These are phyloP conservation scores for Plusia festucae DNA, from an alignment of 2,888 invertebrate species.

Conservation along the genomic window DNA sequence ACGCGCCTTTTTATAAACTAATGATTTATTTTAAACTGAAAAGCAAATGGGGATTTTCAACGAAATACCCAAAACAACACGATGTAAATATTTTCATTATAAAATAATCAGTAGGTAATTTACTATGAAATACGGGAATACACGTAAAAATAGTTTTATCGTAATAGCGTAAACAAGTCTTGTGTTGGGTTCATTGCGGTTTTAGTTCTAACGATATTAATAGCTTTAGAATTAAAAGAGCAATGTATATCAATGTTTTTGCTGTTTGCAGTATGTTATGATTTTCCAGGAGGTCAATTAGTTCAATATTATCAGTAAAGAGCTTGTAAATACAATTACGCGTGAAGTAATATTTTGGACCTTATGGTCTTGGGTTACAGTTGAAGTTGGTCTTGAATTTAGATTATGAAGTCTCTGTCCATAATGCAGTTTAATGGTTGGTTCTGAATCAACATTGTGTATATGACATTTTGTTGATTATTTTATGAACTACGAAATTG, in stretches of 20 bases:
- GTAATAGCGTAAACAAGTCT: background rate
- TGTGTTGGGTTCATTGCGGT: conserved; percentile 11
- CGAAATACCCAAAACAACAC: background rate
- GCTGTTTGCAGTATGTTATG: background rate
- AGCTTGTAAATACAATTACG: conserved; percentile 27
- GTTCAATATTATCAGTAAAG: conserved; percentile 36
- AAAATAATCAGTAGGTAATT: too few relatives aligned
- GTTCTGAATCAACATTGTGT: conserved; percentile 18
- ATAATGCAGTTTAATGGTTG: conserved; percentile 33
- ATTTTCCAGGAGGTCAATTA: conserved; percentile 43
- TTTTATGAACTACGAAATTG: too few relatives aligned
- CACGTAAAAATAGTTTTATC: conserved; percentile 5
- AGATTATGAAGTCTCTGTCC: conserved; percentile 31
- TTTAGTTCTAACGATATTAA: background rate
- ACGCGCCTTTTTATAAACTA: too few relatives aligned
- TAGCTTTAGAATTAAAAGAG: background rate
- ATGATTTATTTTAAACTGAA: too few relatives aligned
- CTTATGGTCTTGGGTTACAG: conserved; percentile 24
- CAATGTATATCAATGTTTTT: conserved; percentile 9
- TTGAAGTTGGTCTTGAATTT: conserved; percentile 19
- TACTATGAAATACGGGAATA: background rate
- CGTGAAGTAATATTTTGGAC: conserved; percentile 15
- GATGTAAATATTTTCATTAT: background rate
- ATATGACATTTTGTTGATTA: conserved; percentile 14
- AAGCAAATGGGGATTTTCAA: background rate